phyloP scores from a whole-genome alignment of 2,797 vertebrate genomes.

The Pelochelys cantorii region DNA sequence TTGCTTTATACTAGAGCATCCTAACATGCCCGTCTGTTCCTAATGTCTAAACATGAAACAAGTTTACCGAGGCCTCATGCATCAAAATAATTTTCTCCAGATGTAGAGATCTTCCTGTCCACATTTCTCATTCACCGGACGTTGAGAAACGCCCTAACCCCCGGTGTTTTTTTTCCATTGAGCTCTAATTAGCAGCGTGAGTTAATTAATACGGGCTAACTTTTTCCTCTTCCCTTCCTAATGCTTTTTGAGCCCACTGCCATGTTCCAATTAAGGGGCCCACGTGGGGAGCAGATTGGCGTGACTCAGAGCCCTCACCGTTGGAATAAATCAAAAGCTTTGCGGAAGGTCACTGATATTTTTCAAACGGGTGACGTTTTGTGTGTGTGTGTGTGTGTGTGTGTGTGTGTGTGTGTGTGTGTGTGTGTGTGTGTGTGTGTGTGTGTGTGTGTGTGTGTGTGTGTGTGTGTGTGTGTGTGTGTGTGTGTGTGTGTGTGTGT shows the following conservation, averaged over 20 bases:
- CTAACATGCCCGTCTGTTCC: fast-evolving
- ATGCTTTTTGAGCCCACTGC: constrained; percentile 34
- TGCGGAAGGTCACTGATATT: not conserved
- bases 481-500: not conserved
- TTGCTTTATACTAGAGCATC: fast-evolving
- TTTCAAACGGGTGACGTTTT: fast-evolving
- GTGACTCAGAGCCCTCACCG: not conserved
- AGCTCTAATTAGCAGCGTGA: constrained; percentile 52
- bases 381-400: not conserved
- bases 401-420: not conserved
- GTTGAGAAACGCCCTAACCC: constrained; percentile 20
- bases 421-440: not conserved
- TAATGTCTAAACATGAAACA: fast-evolving
- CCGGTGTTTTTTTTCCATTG: constrained; percentile 52
- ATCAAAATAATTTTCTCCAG: constrained; percentile 21
- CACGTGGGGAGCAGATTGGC: not conserved
- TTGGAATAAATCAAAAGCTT: not conserved
- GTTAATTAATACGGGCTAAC: constrained; percentile 56
- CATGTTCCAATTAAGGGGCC: constrained; percentile 46
- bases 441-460: not conserved
- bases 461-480: not conserved
- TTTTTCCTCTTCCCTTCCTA: not conserved
- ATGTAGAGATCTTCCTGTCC: not conserved
- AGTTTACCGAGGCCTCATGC: not conserved
- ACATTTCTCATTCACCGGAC: not conserved